Evolutionary conservation across 2,113 vertebrate species (phyloP), one percentile per base, ranked within the genome.

Genomic region (Acrocephalus arundinaceus): DNA sequence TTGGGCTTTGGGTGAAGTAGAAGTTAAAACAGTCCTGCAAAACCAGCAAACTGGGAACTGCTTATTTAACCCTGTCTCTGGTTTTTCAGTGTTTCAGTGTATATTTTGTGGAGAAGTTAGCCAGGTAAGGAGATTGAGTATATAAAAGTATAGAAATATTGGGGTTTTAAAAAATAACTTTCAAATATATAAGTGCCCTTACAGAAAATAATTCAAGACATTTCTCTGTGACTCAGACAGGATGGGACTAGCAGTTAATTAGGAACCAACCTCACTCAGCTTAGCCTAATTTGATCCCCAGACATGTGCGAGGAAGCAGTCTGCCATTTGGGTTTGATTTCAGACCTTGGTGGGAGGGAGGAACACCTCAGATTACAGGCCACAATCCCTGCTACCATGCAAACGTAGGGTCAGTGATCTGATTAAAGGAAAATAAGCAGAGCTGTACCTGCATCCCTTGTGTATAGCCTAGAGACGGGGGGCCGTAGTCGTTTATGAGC

Each of bases 401-500:
- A 85, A 75, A 65, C 2, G 2, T 2, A 7, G 72, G 61, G 57
- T 46, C 86, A 92, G 72, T 1, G 70, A 76, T 58, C 58, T 30
- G 70, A 78, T 70, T 57, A 45, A 65, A 91, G 83, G 43, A 54
- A 45, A 77, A 65, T 3, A 25, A 84, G 92, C 76, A 71, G 80
- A 84, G 58, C 52, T 68, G 43, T 97, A 97, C 80, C 72, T 71
- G 82, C 84, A 93, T 79, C 97, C 99, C 99, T 98, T 99, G 99
- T 76, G 99, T 98, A 46, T 99, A 99, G 94, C 99, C 99, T 94
- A 99, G 97, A 68, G 99, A 99, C 1, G 99, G 99, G 28, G 99
- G 99, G 75, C 99, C 99, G 0, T 99, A 99, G 97, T 99, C 99
- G 18, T 99, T 99, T 93, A 99, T 97, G 49, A 99, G 98, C 33